Conservation (phyloP, 2,888 invertebrate genomes). For the Scrobipalpa atriplicella region DNA sequence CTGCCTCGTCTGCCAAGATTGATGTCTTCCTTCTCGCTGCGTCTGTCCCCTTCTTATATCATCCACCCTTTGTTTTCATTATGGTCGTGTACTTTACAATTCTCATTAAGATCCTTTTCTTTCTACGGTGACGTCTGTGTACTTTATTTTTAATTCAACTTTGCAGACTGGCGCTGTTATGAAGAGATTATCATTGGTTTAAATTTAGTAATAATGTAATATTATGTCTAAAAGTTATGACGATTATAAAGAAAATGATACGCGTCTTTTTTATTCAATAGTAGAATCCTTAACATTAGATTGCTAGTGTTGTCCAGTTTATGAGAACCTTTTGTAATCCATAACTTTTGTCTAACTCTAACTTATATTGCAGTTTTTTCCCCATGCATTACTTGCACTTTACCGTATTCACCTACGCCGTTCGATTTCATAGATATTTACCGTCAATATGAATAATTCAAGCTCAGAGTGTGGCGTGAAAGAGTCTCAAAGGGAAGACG, state of each 20-base stretch:
- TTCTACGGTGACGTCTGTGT: not conserved
- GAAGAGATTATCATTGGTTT: not conserved
- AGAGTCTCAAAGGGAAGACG: constrained; percentile 74
- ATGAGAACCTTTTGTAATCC: too few relatives aligned
- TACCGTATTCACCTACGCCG: constrained; percentile 48
- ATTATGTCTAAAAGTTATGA: too few relatives aligned
- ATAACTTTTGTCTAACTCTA: too few relatives aligned
- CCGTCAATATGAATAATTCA: constrained; percentile 74
- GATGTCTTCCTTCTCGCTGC: constrained; percentile 68
- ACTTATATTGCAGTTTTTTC: too few relatives aligned
- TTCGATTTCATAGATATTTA: constrained; percentile 69
- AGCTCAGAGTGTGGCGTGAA: constrained; percentile 63
- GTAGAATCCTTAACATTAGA: too few relatives aligned
- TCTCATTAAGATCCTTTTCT: constrained; percentile 36
- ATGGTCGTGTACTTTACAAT: constrained; percentile 41
- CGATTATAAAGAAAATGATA: too few relatives aligned
- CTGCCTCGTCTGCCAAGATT: constrained; percentile 62
- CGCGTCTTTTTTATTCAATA: too few relatives aligned
- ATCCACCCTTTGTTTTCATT: constrained; percentile 57
- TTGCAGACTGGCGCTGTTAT: not conserved
- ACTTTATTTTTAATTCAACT: constrained; percentile 10
- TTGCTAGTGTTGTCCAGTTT: too few relatives aligned
- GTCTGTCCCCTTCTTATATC: constrained; percentile 51
- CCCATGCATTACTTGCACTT: not conserved
- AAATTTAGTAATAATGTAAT: not conserved